Evolutionary conservation across 1,140 invertebrate species (phyloP).

Genomic region (Zaprionus capensis): DNA sequence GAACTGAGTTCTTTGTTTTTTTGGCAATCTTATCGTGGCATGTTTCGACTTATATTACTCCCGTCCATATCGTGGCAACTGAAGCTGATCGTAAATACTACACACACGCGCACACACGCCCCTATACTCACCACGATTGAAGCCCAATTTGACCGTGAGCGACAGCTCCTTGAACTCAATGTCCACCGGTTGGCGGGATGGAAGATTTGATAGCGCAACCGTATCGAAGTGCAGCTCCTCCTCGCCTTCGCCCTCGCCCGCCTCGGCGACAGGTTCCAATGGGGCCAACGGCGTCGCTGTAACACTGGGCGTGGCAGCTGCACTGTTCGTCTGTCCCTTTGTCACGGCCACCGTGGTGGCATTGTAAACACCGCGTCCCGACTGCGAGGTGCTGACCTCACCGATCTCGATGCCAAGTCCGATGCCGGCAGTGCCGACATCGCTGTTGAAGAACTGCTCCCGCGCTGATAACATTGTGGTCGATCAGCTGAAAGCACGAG

Average conservation of each 20-base stretch:
- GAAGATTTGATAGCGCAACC: constrained; percentile 84
- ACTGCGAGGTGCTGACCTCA: constrained; percentile 36
- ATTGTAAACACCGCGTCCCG: constrained; percentile 66
- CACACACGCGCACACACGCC: neutral
- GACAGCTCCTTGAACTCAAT: constrained; percentile 89
- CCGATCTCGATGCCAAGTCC: constrained; percentile 71
- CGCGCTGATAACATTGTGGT: constrained; percentile 68
- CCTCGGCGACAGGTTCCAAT: constrained; percentile 53
- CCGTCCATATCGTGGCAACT: constrained; percentile 3
- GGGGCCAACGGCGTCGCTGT: constrained; percentile 30
- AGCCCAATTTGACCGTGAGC: constrained; percentile 89
- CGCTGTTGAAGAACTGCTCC: constrained; percentile 72
- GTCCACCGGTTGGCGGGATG: constrained; percentile 87
- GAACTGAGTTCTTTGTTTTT: constrained; percentile 35
- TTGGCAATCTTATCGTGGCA: constrained; percentile 65
- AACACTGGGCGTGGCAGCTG: constrained; percentile 21
- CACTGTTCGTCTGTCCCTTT: constrained; percentile 38
- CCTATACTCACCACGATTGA: constrained; percentile 87
- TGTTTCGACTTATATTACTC: constrained; percentile 35
- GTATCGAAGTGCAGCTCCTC: constrained; percentile 57
- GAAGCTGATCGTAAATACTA: constrained; percentile 31
- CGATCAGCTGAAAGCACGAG: constrained; percentile 38
- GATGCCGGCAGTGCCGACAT: constrained; percentile 57
- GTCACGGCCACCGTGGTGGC: constrained; percentile 74
- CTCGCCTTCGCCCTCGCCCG: constrained; percentile 36